Evolutionary conservation across 2,888 invertebrate genomes (phyloP), one percentile per base, ranked within the genome.

Genomic region (Tanypteryx hageni): DNA sequence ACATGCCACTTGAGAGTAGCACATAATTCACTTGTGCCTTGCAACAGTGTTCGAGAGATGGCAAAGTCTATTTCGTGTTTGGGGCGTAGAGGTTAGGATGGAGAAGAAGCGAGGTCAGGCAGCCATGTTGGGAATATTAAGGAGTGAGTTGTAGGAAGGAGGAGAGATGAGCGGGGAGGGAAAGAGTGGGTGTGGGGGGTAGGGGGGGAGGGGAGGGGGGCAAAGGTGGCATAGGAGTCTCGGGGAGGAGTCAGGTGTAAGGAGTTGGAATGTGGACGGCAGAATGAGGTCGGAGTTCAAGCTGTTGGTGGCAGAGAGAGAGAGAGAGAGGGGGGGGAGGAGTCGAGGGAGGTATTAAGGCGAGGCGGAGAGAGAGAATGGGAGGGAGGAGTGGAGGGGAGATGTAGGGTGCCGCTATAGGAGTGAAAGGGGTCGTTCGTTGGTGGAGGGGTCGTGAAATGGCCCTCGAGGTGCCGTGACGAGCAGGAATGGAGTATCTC

Each of bases 221-320:
- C 83, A 83, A 83, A 83, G 83, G 83, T 83, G 83, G 83, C 44
- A 57, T 83, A 57, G 83, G 83, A 57, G 83, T 83, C 44, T 44
- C 9, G 13, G 76, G 76, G 27, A 76, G 76, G 76, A 27, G 89
- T 89, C 89, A 89, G 61, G 89, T 89, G 89, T 89, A 89, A 89
- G 89, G 89, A 89, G 89, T 89, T 64, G 89, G 89, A 89, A 89
- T 89, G 89, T 89, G 89, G 89, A 89, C 89, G 89, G 89, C 89
- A 89, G 89, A 89, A 89, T 89, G 89, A 89, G 89, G 89, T 89
- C 89, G 89, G 27, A 89, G 89, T 89, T 89, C 89, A 89, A 89
- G 44, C 61, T 64, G n/a, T 68, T 89, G 89, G 89, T 58, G 85
- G 89, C 61, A 64, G 44, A 61, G 64, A 64, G 56, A 56, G 27